Conservation (phyloP, 2,888 invertebrate species). For the Apodemia mormo region DNA sequence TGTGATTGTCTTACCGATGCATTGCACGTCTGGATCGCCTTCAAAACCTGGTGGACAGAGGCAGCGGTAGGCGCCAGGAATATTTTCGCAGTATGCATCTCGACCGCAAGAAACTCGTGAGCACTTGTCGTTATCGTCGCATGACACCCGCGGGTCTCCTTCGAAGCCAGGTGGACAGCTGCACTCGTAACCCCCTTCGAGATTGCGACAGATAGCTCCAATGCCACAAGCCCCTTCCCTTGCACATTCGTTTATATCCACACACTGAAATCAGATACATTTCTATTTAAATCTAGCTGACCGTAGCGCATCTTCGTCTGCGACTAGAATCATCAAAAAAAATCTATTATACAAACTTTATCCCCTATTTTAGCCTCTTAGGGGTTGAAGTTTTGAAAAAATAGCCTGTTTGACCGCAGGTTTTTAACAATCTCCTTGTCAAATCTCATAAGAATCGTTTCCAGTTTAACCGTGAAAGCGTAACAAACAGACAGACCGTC, state of each 20-base stretch:
- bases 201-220: constrained; percentile 90
- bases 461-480: too few relatives aligned
- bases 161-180: constrained; percentile 91
- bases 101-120: constrained; percentile 88
- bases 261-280: constrained; percentile 80
- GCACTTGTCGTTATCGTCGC: constrained; percentile 89
- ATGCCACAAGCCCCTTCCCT: constrained; percentile 87
- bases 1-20: constrained; percentile 83
- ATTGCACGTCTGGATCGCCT: constrained; percentile 88
- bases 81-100: constrained; percentile 89
- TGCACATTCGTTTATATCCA: constrained; percentile 92
- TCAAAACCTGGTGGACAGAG: constrained; percentile 91
- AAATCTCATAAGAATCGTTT: too few relatives aligned
- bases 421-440: too few relatives aligned
- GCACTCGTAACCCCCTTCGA: constrained; percentile 91
- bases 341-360: too few relatives aligned
- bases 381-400: too few relatives aligned
- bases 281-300: background rate
- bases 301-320: too few relatives aligned
- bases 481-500: too few relatives aligned
- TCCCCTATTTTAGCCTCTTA: too few relatives aligned
- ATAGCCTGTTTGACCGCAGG: too few relatives aligned
- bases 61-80: constrained; percentile 90
- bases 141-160: constrained; percentile 89
- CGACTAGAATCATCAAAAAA: too few relatives aligned